Evolutionary conservation across 2,113 vertebrate genomes (phyloP), one percentile per base, ranked within the genome.

Genomic region (Burhinus oedicnemus): DNA sequence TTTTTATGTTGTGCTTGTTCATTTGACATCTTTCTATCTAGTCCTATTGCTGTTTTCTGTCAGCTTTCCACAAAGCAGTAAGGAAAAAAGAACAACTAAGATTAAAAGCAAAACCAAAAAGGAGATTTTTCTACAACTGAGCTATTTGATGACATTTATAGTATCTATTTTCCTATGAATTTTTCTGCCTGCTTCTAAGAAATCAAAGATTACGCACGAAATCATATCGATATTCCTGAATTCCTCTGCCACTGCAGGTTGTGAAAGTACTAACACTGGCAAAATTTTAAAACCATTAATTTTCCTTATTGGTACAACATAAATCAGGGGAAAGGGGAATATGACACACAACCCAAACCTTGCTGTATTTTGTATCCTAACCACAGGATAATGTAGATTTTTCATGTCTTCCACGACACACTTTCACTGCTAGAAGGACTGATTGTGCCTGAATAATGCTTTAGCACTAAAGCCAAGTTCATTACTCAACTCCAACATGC

Each of bases 1-100:
- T 90, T 96, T 92, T 89, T 85, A 52, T 82, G 57, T 79, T 92
- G 65, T 93, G n/a, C 34, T 87, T 95, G 65, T 89, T 45, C 61
- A 87, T 76, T 90, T 94, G 94, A 85, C 74, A 91, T 92, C 52
- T 82, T 92, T 79, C 80, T 87, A 54, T 84, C 65, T 69, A 52
- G 25, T 36, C 44, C 32, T 60, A 44, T 4, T 52, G 61, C 22
- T 57, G 80, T 47, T 57, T 54, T 44, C 79, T 76, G 40, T 49
- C 66, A 93, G 51, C 47, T 80, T 91, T 92, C 58, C 32, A 71
- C 32, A 71, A 83, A 78, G 34, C 44, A 81, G 13, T 23, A 78
- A 20, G 32, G 36, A n/a, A 78, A 82, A 90, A 76, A 6, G 38
- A 85, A 66, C 14, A 75, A 55, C 5, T 71, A 42, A 74, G 78